These are phyloP conservation scores for Stomatorhinus ivindoensis DNA, from an alignment of 2,113 vertebrate species.

Conservation along the genomic window DNA sequence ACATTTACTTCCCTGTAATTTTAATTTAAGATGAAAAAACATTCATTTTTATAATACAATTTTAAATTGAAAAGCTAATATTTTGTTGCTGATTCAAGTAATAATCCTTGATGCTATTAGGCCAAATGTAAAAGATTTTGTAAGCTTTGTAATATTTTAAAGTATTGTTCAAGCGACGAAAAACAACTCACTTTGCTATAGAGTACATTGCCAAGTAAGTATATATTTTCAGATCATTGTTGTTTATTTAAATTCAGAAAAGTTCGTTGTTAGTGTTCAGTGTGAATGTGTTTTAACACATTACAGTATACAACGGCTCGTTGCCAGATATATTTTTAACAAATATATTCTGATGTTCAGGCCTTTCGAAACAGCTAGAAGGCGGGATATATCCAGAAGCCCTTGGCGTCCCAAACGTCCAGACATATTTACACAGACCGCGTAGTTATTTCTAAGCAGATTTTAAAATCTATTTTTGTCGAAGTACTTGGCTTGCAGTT, in stretches of 20 bases:
- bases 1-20: not conserved
- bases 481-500: not conserved
- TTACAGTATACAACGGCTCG: not conserved
- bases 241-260: not conserved
- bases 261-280: not conserved
- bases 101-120: not conserved
- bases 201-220: not conserved
- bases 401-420: not conserved
- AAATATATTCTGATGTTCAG: not conserved
- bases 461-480: not conserved
- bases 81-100: not conserved
- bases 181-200: not conserved
- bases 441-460: not conserved
- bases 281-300: not conserved
- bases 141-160: not conserved
- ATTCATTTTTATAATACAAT: not conserved
- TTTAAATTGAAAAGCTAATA: not conserved
- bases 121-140: not conserved
- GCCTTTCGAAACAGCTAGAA: not conserved
- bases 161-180: not conserved
- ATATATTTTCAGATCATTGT: not conserved
- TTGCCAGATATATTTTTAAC: not conserved
- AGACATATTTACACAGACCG: not conserved
- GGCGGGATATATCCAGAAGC: not conserved
- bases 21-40: not conserved